phyloP scores from a whole-genome alignment of 2,888 invertebrate genomes.

The Homarus gammarus region DNA sequence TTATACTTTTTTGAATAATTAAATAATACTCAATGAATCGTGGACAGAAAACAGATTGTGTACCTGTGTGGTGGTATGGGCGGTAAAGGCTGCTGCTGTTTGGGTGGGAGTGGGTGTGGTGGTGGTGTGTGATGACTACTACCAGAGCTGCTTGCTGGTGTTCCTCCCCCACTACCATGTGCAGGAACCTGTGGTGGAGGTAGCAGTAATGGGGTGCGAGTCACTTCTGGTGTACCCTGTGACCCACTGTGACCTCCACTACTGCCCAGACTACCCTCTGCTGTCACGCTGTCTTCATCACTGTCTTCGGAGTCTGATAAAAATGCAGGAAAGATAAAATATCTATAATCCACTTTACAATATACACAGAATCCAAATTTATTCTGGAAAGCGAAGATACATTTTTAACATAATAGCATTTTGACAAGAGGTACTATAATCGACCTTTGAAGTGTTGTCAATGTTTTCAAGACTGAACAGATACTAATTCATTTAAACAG shows the following conservation, averaged over 20 bases:
- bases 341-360: no score
- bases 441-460: no score
- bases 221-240: conserved; percentile 64
- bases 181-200: conserved; percentile 64
- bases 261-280: conserved; percentile 72
- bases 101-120: conserved; percentile 62
- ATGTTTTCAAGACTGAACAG: no score
- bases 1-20: no score
- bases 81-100: conserved; percentile 76
- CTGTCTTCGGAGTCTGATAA: conserved; percentile 76
- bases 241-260: conserved; percentile 72
- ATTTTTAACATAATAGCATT: conserved; percentile 28
- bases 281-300: conserved; percentile 75
- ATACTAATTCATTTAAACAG: no score
- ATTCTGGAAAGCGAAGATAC: conserved; percentile 13
- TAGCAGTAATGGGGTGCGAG: conserved; percentile 63
- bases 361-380: background rate
- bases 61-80: conserved; percentile 76
- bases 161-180: conserved; percentile 54
- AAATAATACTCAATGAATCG: no score
- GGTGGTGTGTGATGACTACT: conserved; percentile 67
- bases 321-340: conserved; percentile 27
- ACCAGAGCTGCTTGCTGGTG: conserved; percentile 66
- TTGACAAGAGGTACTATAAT: no score
- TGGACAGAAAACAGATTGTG: no score